Evolutionary conservation across 2,797 vertebrate genomes (phyloP), one percentile per base, ranked within the genome.

Genomic region (Pteropus rufus): DNA sequence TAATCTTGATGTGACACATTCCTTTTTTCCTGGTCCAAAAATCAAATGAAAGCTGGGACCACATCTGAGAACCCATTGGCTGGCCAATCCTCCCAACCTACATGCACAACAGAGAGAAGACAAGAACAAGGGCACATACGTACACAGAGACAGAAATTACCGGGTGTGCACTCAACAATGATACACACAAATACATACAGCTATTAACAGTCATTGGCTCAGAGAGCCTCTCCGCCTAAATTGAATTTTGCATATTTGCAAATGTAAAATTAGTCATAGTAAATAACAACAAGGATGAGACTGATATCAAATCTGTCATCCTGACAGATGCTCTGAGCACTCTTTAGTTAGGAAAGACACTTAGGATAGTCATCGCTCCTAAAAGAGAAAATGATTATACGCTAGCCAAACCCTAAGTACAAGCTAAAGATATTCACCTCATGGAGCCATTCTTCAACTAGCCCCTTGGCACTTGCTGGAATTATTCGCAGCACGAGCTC

Each of bases 361-460:
- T 97, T 97, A 93, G 31, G 96, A 96, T 91, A 97, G 94, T 98
- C 97, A 97, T 98, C 24, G 54, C 91, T 98, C 96, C 98, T 98
- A 95, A 98, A 98, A 98, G 97, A 98, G 97, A 98, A 98, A 98
- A 98, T 97, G 95, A 98, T 98, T 98, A 97, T 73, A 97, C 7
- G 96, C 97, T 98, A 98, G 97, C 95, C 97, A 97, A 98, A 98
- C 94, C 97, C 98, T 98, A 98, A 98, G 97, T 98, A 98, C 98
- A 97, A 98, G 97, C 98, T 98, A 98, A 98, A 98, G 97, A 98
- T 98, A 99, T 98, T 98, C 98, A 99, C 99, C 98, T 99, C 98
- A 92, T 98, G 98, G 98, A 98, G 98, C 98, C 98, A 98, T 98
- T 98, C 98, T 98, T 99, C 98, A 98, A 98, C 98, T 98, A 99